These are phyloP conservation scores for Coenobita brevimanus DNA, from an alignment of 1,140 invertebrate species.

Conservation along the genomic window DNA sequence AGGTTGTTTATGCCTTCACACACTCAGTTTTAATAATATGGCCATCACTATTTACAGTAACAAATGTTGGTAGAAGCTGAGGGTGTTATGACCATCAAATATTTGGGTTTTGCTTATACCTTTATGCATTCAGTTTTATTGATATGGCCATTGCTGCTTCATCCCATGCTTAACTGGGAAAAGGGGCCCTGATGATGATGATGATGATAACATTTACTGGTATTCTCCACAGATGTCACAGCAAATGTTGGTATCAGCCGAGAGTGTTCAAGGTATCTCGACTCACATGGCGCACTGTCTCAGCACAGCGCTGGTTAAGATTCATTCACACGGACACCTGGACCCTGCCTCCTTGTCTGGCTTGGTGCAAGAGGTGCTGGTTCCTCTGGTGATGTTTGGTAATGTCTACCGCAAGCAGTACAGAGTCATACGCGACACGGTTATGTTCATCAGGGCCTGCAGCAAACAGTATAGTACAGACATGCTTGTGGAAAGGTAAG, in stretches of 20 bases:
- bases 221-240: slow-evolving; percentile 56
- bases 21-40: no score
- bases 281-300: slow-evolving; percentile 41
- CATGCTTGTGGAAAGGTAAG: slow-evolving; percentile 17
- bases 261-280: slow-evolving; percentile 37
- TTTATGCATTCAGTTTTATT: no score
- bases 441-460: slow-evolving; percentile 10
- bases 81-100: no score
- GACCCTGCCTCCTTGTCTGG: not conserved
- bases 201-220: no score
- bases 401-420: slow-evolving; percentile 47
- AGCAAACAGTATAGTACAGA: not conserved
- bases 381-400: slow-evolving; percentile 42
- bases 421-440: slow-evolving; percentile 32
- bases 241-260: slow-evolving; percentile 26
- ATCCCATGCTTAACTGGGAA: no score
- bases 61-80: no score
- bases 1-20: no score
- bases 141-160: no score
- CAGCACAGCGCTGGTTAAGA: slow-evolving; percentile 1
- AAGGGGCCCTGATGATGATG: no score
- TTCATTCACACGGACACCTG: not conserved
- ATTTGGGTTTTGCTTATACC: no score
- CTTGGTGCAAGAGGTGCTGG: slow-evolving; percentile 10
- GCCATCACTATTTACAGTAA: no score